Conservation (phyloP, 2,888 invertebrate species). For the Apantesis nais region DNA sequence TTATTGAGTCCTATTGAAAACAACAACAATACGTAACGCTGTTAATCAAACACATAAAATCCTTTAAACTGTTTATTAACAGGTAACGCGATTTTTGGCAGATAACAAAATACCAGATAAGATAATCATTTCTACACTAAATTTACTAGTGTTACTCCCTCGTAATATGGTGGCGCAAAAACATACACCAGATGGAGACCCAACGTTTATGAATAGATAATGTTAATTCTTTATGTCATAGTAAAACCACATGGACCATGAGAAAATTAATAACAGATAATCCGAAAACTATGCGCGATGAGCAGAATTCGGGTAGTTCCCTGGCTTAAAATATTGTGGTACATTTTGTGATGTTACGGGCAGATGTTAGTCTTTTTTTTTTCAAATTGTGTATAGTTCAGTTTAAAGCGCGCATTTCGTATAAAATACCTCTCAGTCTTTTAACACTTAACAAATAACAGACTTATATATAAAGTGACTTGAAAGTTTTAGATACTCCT, state of each 20-base stretch:
- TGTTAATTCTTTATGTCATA: constrained; percentile 61
- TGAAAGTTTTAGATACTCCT: no score
- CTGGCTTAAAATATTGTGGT: neutral
- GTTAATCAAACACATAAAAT: constrained; percentile 13
- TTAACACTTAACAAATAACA: neutral
- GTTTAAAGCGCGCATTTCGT: neutral
- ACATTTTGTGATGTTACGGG: constrained; percentile 3
- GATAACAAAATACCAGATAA: constrained; percentile 56
- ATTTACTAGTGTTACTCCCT: constrained; percentile 70
- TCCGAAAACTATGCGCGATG: constrained; percentile 51
- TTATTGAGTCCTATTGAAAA: neutral
- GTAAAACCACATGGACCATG: constrained; percentile 55
- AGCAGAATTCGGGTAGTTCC: constrained; percentile 11
- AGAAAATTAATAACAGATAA: constrained; percentile 60
- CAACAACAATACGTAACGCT: neutral
- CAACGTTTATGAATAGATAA: constrained; percentile 51
- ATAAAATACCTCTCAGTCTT: neutral
- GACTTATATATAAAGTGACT: neutral
- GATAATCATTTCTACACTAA: constrained; percentile 68
- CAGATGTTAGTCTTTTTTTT: constrained; percentile 5
- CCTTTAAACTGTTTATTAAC: constrained; percentile 6
- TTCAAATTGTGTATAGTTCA: constrained; percentile 11
- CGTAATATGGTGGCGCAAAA: constrained; percentile 55
- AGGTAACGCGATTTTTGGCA: constrained; percentile 39
- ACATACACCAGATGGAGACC: constrained; percentile 56